These are phyloP conservation scores for Drymonia ruficornis DNA, from an alignment of 2,888 invertebrate genomes.

Conservation along the genomic window DNA sequence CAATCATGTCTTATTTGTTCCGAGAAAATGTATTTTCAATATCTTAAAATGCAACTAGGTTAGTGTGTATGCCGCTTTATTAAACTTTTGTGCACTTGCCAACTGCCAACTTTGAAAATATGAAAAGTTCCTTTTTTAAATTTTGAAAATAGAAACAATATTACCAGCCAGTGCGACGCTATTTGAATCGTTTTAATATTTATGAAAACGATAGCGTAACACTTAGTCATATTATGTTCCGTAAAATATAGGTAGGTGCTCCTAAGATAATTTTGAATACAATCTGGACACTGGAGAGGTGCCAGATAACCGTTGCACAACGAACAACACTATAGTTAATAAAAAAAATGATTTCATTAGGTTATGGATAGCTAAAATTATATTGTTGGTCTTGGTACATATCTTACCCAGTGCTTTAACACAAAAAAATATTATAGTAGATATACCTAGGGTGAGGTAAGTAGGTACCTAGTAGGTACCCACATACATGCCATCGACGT, in stretches of 20 bases:
- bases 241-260: background rate
- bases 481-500: background rate
- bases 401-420: no score
- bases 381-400: no score
- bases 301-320: slow-evolving; percentile 76
- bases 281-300: slow-evolving; percentile 72
- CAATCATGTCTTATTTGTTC: slow-evolving; percentile 47
- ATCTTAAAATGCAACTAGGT: slow-evolving; percentile 31
- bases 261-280: slow-evolving; percentile 61
- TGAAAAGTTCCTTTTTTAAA: slow-evolving; percentile 33
- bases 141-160: slow-evolving; percentile 17
- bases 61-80: slow-evolving; percentile 32
- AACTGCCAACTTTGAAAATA: slow-evolving; percentile 29
- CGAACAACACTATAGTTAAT: slow-evolving; percentile 43
- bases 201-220: background rate
- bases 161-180: background rate
- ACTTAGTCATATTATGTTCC: background rate
- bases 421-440: background rate
- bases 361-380: no score
- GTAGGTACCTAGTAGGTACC: no score
- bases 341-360: slow-evolving; percentile 37
- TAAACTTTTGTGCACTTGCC: slow-evolving; percentile 31
- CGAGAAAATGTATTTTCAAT: slow-evolving; percentile 36
- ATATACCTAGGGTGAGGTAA: background rate
- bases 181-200: background rate